Evolutionary conservation across 2,888 invertebrate genomes (phyloP).

Genomic region (Sinotaia quadrata): DNA sequence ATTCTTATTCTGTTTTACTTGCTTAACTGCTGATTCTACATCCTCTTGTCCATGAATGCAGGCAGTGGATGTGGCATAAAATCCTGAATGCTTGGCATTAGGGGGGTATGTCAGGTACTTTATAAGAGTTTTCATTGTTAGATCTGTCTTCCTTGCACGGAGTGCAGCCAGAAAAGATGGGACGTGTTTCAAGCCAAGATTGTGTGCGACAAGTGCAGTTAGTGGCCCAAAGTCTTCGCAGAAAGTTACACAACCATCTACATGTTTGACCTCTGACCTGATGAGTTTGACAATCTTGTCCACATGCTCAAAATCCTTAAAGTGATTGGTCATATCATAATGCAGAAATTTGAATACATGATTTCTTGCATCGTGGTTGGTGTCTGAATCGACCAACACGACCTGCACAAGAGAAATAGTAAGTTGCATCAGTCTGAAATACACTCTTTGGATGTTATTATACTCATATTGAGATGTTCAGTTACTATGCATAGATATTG

Average conservation of each 20-base stretch:
- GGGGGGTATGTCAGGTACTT: too few species aligned
- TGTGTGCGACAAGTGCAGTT: constrained; percentile 44
- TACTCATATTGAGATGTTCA: too few species aligned
- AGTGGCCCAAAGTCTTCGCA: constrained; percentile 59
- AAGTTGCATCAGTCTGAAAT: too few species aligned
- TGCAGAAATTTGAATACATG: constrained; percentile 41
- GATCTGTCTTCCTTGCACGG: constrained; percentile 49
- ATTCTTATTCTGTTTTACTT: too few species aligned
- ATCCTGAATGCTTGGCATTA: too few species aligned
- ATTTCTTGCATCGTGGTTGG: constrained; percentile 31
- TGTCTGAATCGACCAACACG: constrained; percentile 45
- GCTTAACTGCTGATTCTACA: too few species aligned
- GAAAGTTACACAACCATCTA: constrained; percentile 53
- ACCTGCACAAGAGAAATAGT: too few species aligned
- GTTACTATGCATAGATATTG: too few species aligned
- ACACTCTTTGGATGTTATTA: too few species aligned
- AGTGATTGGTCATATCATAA: constrained; percentile 48
- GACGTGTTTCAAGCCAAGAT: constrained; percentile 34
- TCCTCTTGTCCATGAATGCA: too few species aligned
- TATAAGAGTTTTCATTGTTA: constrained; percentile 39
- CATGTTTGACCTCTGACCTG: constrained; percentile 18
- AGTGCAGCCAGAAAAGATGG: constrained; percentile 34
- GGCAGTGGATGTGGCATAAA: too few species aligned
- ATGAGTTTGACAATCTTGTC: constrained; percentile 40
- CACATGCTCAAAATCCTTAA: constrained; percentile 42